Evolutionary conservation across 1,140 invertebrate genomes (phyloP), one percentile per base, ranked within the genome.

Genomic region (Anthonomus grandis): DNA sequence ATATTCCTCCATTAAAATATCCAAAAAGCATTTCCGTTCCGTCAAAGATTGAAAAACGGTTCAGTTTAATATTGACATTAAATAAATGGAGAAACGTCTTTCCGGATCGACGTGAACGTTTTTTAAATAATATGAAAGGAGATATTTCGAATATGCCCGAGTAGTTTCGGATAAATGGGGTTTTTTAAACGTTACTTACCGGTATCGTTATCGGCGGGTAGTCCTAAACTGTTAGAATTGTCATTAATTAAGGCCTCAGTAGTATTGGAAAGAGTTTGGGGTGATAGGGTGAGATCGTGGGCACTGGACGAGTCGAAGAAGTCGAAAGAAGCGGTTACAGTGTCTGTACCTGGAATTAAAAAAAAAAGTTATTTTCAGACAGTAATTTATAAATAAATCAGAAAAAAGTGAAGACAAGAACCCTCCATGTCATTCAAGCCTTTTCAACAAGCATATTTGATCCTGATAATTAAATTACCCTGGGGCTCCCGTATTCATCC

Each of bases 221-320:
- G 67, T 44, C 81, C 81, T 52, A 84, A 75, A 72, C 82, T 84
- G 75, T 84, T 81, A 53, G 82, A 83, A 75, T 83, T 83, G 76
- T 85, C 83, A 75, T 83, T 83, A 75, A 83, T 80, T 72, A 86
- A 83, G 70, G 82, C 79, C 72, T 86, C 83, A 54, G 83, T 78
- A 57, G 81, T 79, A 62, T 82, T 83, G 59, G 81, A 81, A 71
- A 85, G 84, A 6, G 83, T 81, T 69, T 86, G 83, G 53, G 85
- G 84, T 50, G 85, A 86, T 64, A 87, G 71, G 45, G 83, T 83
- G 62, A 85, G 75, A 66, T 85, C 85, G 66, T 83, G 83, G 39
- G 83, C 83, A 55, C 77, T 79, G 57, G 85, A 85, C 59, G 84
- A 84, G 74, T 87, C 86, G 71, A 87, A 86, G 64, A 87, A 73